Conservation (phyloP, 2,113 vertebrate species). For the Leptosomus discolor region DNA sequence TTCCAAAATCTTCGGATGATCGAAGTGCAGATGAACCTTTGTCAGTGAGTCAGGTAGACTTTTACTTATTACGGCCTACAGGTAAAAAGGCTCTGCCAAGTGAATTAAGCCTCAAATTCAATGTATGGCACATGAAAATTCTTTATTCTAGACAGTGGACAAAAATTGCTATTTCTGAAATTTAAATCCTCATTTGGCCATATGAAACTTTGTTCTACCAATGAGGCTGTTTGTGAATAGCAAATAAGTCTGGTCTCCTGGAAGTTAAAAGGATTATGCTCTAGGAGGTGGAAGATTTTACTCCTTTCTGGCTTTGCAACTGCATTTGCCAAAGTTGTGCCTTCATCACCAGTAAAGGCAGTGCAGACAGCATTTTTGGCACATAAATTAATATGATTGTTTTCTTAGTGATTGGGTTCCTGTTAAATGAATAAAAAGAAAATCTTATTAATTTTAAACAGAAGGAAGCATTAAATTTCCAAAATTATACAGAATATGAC, state of each 20-base stretch:
- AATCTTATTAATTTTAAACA: not conserved
- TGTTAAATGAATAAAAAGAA: not conserved
- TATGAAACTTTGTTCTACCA: not conserved
- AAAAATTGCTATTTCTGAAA: not conserved
- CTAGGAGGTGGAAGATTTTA: not conserved
- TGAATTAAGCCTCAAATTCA: not conserved
- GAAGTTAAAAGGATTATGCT: not conserved
- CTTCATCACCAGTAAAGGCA: not conserved
- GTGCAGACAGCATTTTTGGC: not conserved
- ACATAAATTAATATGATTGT: not conserved
- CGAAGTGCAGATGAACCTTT: conserved; percentile 89
- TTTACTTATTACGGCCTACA: conserved; percentile 73
- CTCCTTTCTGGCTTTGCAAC: not conserved
- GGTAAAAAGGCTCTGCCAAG: conserved; percentile 59
- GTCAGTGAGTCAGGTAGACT: conserved; percentile 93
- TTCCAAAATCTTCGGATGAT: conserved; percentile 92
- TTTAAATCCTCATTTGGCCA: not conserved
- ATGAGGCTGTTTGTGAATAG: not conserved
- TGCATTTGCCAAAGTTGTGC: not conserved
- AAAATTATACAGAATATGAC: not conserved
- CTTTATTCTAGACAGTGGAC: not conserved
- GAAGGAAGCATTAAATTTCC: not conserved
- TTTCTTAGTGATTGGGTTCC: not conserved
- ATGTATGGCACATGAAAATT: not conserved
- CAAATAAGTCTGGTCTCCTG: not conserved